A percentile compares a stretch with the other conserved stretches of the same genome.
These are phyloP conservation scores for Myiothlypis chrysogaster DNA, from an alignment of 2,797 vertebrate genomes.

Conservation along the genomic window DNA sequence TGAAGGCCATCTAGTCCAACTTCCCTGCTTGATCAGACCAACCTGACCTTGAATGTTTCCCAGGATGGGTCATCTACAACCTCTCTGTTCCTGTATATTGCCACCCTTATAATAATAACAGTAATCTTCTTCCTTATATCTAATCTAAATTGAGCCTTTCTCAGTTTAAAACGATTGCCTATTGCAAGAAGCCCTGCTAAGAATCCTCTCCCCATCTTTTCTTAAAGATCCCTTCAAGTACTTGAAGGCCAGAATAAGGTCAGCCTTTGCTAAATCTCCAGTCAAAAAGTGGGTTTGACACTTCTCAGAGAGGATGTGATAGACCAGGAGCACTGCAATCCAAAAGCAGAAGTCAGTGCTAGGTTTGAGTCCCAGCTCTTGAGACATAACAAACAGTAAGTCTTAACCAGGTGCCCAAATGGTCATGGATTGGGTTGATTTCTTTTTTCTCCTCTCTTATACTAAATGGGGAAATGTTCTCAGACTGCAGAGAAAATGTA, in stretches of 20 bases:
- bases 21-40: background rate
- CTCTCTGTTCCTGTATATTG: background rate
- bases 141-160: background rate
- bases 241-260: background rate
- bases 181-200: rapidly evolving
- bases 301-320: background rate
- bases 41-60: background rate
- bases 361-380: background rate
- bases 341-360: background rate
- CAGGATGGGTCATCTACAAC: rapidly evolving
- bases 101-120: background rate
- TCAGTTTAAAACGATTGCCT: background rate
- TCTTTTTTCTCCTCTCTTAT: background rate
- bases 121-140: background rate
- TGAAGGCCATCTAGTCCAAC: background rate
- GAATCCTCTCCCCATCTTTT: background rate
- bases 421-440: too few species aligned
- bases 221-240: background rate
- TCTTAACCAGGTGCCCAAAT: background rate
- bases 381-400: background rate
- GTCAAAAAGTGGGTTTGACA: background rate
- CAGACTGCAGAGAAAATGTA: background rate
- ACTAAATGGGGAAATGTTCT: background rate
- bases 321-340: background rate
- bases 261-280: background rate